A percentile compares a stretch with the other conserved stretches of the same genome.
Evolutionary conservation across 2,797 vertebrate genomes (phyloP).

Genomic region (Apogon talboti): DNA sequence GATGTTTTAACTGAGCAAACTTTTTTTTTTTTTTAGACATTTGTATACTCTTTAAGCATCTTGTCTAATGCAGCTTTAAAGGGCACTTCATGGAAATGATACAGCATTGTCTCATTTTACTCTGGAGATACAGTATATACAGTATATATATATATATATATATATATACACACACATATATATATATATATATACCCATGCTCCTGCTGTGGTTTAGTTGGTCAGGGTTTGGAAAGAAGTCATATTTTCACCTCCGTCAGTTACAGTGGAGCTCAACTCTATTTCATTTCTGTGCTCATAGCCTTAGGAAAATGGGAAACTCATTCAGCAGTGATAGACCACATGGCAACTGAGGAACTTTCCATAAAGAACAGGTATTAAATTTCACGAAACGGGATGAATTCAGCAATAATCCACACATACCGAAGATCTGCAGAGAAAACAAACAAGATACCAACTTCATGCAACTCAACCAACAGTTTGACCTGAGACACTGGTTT

Average conservation of each 20-base stretch:
- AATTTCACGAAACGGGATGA: no score
- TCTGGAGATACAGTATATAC: no score
- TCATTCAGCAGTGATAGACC: no score
- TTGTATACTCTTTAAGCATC: neutral
- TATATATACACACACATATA: no score
- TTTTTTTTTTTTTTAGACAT: neutral
- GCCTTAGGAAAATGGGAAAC: neutral
- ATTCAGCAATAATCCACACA: no score
- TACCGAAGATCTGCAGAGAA: no score
- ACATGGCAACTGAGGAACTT: no score
- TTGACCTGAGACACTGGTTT: no score
- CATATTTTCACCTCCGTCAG: neutral
- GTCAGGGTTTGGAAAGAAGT: neutral
- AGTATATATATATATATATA: no score
- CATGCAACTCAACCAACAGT: no score
- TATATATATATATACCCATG: neutral
- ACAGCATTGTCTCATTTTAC: neutral
- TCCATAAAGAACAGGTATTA: no score
- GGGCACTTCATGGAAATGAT: neutral
- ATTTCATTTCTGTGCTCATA: neutral
- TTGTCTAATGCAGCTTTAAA: constrained; percentile 15
- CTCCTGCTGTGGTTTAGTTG: neutral
- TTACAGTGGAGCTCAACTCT: neutral
- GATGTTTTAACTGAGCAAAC: neutral
- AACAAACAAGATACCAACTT: no score